Conservation (phyloP, 2,113 vertebrate genomes). For the Limanda limanda region DNA sequence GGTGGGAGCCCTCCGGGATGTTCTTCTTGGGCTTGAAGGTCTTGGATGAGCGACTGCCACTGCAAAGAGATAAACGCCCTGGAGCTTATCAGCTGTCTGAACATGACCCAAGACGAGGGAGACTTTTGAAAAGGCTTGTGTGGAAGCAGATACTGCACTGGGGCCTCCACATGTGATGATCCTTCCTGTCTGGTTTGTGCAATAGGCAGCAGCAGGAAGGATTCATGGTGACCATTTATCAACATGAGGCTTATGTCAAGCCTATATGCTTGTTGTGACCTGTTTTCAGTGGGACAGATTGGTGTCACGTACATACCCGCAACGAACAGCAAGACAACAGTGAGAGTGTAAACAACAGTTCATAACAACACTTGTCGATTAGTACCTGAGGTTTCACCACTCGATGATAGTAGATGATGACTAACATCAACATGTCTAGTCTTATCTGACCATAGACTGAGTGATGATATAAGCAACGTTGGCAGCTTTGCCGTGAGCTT, state of each 20-base stretch:
- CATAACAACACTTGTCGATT: not conserved
- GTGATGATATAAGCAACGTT: not conserved
- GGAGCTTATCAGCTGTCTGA: not conserved
- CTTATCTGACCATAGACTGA: not conserved
- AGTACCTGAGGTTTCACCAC: not conserved
- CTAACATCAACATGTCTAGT: not conserved
- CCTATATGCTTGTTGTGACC: not conserved
- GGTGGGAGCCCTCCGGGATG: constrained; percentile 96
- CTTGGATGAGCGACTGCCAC: constrained; percentile 93
- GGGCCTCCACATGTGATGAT: constrained; percentile 5
- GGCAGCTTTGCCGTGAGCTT: not conserved
- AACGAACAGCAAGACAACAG: constrained; percentile 32
- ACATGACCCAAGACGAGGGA: not conserved
- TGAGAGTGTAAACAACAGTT: constrained; percentile 17
- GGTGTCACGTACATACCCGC: not conserved
- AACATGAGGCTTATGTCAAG: not conserved
- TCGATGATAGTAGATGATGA: not conserved
- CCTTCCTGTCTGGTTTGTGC: constrained; percentile 20
- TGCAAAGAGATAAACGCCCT: constrained; percentile 47
- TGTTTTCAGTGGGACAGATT: not conserved
- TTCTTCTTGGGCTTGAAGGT: constrained; percentile 98
- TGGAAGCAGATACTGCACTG: not conserved
- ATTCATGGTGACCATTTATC: not conserved
- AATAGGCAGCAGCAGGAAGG: not conserved
- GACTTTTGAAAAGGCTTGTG: not conserved